A percentile compares a stretch with the other conserved stretches of the same genome.
Conservation (phyloP, 2,797 vertebrate species). For the Phrynocephalus vlangalii region DNA sequence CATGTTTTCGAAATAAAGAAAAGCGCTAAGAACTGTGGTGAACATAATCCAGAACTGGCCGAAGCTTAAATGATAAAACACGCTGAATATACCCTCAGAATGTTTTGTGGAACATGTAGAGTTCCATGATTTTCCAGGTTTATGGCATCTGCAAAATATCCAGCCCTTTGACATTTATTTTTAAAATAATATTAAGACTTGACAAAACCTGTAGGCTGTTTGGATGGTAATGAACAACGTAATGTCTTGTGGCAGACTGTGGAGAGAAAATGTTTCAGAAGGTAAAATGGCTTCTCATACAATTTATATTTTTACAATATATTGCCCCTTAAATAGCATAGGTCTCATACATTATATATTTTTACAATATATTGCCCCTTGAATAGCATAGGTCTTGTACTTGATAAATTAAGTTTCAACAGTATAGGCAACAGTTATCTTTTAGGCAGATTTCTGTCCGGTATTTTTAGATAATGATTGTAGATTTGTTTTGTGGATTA, state of each 20-base stretch:
- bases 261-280: neutral
- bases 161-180: neutral
- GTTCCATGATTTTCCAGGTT: neutral
- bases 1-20: neutral
- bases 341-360: neutral
- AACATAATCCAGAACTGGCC: slow-evolving; percentile 16
- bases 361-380: neutral
- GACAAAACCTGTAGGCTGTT: neutral
- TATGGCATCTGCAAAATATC: neutral
- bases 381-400: neutral
- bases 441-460: neutral
- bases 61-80: slow-evolving; percentile 28
- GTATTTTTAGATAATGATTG: neutral
- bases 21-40: slow-evolving; percentile 27
- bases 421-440: neutral
- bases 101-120: slow-evolving; percentile 25
- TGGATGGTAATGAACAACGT: neutral
- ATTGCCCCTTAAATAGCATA: no score
- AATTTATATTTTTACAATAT: no score
- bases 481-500: neutral
- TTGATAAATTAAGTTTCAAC: neutral
- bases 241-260: neutral
- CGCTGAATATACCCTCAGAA: slow-evolving; percentile 29
- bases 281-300: neutral
- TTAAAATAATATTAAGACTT: neutral